Evolutionary conservation across 2,888 invertebrate genomes (phyloP), one percentile per base, ranked within the genome.

Genomic region (Adelognathus sp.): DNA sequence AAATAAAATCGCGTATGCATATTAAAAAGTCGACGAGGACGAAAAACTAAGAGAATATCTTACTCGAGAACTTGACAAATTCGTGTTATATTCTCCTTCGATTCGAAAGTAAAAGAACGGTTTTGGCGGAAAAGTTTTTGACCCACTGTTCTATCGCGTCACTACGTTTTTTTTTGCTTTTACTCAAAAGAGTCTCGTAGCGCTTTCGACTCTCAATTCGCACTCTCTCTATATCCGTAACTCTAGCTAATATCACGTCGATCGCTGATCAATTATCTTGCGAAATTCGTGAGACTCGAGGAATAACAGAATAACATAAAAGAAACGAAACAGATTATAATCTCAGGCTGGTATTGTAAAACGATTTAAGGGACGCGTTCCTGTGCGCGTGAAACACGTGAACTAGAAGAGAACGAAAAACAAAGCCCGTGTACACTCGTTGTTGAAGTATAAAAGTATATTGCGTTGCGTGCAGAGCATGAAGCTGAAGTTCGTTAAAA

Each of bases 21-120:
- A 77, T 76, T 80, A 78, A 76, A 74, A 76, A 79, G 75, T 81
- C 76, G 78, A 78, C 76, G 80, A 78, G 61, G 41, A 77, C 16
- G 52, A 74, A 61, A 36, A 39, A 54, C 27, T 9, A 61, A 63
- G 56, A 56, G 44, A 60, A 58, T 50, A 79, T 69, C 44, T 39
- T 61, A 52, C 77, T 77, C 63, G 46, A 60, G 71, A 54, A 56
- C 64, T 72, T 56, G 18, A 58, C 7, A 69, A 66, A 54, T 58
- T 27, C 52, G 64, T 50, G 33, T 52, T 31, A 60, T 44, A n/a
- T n/a, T n/a, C 50, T 33, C 31, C 18, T 41, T 41, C 64, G 50
- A 71, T 18, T 54, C 14, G 14, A 39, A 63, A 41, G 54, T 41
- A 11, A 33, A 33, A 44, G 27, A 44, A 33, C 29, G 33, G 33